phyloP scores from a whole-genome alignment of 1,140 invertebrate genomes.

The Melipona quadrifasciata region DNA sequence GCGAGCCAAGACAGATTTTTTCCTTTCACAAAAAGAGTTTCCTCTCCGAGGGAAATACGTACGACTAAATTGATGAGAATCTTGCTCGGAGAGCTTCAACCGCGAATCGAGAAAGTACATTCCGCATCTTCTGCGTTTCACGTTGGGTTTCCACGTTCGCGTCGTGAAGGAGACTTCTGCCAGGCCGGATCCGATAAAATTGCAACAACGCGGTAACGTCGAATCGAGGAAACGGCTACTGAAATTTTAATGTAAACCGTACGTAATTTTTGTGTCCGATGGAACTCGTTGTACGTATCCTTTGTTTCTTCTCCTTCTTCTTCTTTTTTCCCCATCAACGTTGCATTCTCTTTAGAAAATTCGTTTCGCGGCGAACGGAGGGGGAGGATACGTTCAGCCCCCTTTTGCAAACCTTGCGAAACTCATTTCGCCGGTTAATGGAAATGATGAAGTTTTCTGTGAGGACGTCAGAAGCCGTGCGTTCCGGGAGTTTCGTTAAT shows the following conservation, averaged over 20 bases:
- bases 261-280: background rate
- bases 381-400: background rate
- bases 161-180: background rate
- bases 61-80: background rate
- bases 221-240: too few relatives aligned
- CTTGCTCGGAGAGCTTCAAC: background rate
- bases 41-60: too few relatives aligned
- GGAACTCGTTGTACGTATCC: background rate
- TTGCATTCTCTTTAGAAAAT: background rate
- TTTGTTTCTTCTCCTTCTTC: background rate
- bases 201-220: background rate
- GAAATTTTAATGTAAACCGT: background rate
- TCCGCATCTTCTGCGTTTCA: background rate
- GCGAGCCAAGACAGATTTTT: background rate
- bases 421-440: slow-evolving; percentile 25
- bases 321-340: background rate
- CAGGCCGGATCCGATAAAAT: background rate
- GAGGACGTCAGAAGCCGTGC: background rate
- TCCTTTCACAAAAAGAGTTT: background rate
- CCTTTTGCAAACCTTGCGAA: background rate
- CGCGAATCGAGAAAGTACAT: too few relatives aligned
- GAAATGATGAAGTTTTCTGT: slow-evolving; percentile 6
- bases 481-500: background rate
- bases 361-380: background rate
- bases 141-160: too few relatives aligned